These are phyloP conservation scores for Poeciliopsis turneri DNA, from an alignment of 2,797 vertebrate species.

Conservation along the genomic window DNA sequence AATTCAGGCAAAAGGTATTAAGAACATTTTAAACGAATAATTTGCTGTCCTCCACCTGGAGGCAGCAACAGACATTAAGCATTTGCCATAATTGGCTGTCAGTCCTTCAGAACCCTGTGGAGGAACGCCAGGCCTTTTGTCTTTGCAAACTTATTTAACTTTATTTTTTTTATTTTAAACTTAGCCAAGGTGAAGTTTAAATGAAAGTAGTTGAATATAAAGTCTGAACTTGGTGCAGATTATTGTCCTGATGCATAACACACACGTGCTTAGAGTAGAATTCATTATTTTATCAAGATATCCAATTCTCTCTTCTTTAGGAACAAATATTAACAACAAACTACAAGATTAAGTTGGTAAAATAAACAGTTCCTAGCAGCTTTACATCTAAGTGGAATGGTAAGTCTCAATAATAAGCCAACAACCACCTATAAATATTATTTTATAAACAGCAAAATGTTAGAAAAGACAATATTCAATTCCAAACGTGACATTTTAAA, in stretches of 20 bases:
- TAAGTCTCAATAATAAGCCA: neutral
- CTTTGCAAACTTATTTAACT: neutral
- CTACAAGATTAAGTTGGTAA: neutral
- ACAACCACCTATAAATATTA: neutral
- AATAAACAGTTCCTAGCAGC: neutral
- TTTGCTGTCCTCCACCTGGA: neutral
- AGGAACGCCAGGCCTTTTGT: neutral
- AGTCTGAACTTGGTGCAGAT: neutral
- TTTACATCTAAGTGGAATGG: neutral
- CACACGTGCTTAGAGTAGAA: neutral
- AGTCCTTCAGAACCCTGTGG: neutral
- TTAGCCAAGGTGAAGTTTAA: neutral
- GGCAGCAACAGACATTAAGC: too few species aligned
- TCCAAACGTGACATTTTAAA: neutral
- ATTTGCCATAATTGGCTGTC: neutral
- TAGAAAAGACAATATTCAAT: neutral
- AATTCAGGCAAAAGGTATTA: neutral
- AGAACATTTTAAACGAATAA: neutral
- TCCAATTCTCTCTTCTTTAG: neutral
- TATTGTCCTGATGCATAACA: neutral
- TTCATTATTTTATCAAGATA: neutral
- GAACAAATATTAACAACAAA: too few species aligned
- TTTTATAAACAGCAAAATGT: neutral
- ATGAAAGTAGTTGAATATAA: neutral
- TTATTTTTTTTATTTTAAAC: too few species aligned